Evolutionary conservation across 2,888 invertebrate species (phyloP).

Genomic region (Catotricha subobsoleta): DNA sequence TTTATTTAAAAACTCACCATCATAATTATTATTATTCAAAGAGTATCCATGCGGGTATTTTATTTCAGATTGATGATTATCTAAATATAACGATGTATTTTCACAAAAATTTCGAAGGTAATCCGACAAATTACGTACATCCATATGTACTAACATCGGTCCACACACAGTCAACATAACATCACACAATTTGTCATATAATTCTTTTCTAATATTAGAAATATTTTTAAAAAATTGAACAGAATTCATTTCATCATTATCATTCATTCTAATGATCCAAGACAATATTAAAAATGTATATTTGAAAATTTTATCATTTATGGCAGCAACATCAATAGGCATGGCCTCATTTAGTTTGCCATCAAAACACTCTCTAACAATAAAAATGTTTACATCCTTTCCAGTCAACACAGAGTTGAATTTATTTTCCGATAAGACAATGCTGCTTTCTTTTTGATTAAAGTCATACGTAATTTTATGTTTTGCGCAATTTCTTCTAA

Average conservation of each 20-base stretch:
- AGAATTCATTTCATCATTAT: background rate
- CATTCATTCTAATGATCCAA: background rate
- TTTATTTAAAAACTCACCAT: background rate
- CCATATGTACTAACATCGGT: background rate
- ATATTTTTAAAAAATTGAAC: background rate
- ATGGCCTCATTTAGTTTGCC: background rate
- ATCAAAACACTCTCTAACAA: background rate
- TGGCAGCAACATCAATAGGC: background rate
- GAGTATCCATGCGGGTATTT: no score
- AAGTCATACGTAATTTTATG: background rate
- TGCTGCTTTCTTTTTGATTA: background rate
- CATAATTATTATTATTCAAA: no score
- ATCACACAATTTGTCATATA: background rate
- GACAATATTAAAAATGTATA: background rate
- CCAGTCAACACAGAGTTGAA: background rate
- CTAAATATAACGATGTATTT: no score
- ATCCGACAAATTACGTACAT: background rate
- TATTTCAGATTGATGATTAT: no score
- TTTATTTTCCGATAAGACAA: background rate
- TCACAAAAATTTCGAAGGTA: background rate
- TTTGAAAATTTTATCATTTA: background rate
- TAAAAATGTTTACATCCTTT: background rate
- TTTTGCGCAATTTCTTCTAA: background rate
- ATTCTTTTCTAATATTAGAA: background rate
- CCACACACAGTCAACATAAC: background rate